Evolutionary conservation across 2,888 invertebrate genomes (phyloP).

Genomic region (Ophion ventricosus): DNA sequence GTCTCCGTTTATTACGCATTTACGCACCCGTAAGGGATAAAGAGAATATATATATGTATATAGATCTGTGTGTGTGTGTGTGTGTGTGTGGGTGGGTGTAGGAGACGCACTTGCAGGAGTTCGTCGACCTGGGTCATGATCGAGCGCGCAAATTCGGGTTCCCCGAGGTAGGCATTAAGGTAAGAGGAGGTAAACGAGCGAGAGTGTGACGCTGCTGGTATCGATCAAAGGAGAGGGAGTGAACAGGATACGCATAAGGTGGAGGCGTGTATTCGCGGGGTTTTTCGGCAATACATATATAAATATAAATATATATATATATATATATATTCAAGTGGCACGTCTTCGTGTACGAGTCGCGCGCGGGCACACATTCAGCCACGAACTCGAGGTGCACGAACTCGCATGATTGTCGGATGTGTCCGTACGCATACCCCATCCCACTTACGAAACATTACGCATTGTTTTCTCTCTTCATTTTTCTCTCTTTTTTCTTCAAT

Average conservation of each 20-base stretch:
- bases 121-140: constrained; percentile 76
- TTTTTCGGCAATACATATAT: constrained; percentile 52
- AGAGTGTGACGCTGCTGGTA: constrained; percentile 57
- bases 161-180: constrained; percentile 74
- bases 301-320: neutral
- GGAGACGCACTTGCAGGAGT: constrained; percentile 68
- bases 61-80: neutral
- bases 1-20: constrained; percentile 64
- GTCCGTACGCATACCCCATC: neutral
- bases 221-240: constrained; percentile 47
- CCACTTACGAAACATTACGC: constrained; percentile 25
- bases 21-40: constrained; percentile 47
- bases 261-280: constrained; percentile 70
- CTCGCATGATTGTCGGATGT: constrained; percentile 10
- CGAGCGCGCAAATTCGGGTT: constrained; percentile 71
- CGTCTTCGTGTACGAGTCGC: too few relatives aligned
- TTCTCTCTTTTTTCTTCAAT: neutral
- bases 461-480: constrained; percentile 7
- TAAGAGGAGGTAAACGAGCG: constrained; percentile 74
- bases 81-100: neutral
- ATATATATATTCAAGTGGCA: too few relatives aligned
- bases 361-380: constrained; percentile 10
- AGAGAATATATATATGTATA: constrained; percentile 19
- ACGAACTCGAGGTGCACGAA: constrained; percentile 22
- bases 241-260: constrained; percentile 70